These are phyloP conservation scores for Coregonus ussuriensis DNA, from an alignment of 2,797 vertebrate genomes.

Conservation along the genomic window DNA sequence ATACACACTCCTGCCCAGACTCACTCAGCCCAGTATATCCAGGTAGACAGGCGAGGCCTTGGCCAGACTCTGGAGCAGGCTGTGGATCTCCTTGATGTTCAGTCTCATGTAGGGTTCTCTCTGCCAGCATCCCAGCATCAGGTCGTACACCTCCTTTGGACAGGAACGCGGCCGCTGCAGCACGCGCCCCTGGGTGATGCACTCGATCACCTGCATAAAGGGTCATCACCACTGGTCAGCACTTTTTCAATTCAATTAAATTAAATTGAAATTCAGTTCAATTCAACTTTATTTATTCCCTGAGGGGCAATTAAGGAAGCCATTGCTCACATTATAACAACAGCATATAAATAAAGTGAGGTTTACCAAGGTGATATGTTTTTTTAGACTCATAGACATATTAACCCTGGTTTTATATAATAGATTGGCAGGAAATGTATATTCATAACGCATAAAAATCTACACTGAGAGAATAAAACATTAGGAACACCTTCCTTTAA, in stretches of 20 bases:
- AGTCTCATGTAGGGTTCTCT: conserved; percentile 97
- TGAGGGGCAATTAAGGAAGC: not conserved
- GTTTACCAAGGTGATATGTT: too few relatives aligned
- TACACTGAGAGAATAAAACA: too few relatives aligned
- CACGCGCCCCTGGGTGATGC: conserved; percentile 97
- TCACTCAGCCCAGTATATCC: conserved; percentile 94
- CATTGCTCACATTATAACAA: too few relatives aligned
- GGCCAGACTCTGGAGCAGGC: conserved; percentile 94
- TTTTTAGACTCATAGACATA: too few relatives aligned
- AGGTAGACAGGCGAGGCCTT: conserved; percentile 99
- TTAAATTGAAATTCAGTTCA: too few relatives aligned
- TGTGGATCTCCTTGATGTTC: conserved; percentile 97
- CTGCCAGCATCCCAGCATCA: conserved; percentile 99
- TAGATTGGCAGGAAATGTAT: too few relatives aligned
- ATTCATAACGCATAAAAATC: too few relatives aligned
- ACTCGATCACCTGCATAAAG: conserved; percentile 90
- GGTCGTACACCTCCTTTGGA: conserved; percentile 96
- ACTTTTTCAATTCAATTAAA: too few relatives aligned
- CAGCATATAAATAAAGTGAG: too few relatives aligned
- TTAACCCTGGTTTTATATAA: too few relatives aligned
- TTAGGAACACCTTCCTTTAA: too few relatives aligned
- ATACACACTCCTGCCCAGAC: conserved; percentile 8
- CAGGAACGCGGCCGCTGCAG: conserved; percentile 95
- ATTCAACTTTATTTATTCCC: not conserved
- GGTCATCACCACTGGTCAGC: not conserved